phyloP scores from a whole-genome alignment of 2,888 invertebrate genomes.

The Carterocephalus palaemon region DNA sequence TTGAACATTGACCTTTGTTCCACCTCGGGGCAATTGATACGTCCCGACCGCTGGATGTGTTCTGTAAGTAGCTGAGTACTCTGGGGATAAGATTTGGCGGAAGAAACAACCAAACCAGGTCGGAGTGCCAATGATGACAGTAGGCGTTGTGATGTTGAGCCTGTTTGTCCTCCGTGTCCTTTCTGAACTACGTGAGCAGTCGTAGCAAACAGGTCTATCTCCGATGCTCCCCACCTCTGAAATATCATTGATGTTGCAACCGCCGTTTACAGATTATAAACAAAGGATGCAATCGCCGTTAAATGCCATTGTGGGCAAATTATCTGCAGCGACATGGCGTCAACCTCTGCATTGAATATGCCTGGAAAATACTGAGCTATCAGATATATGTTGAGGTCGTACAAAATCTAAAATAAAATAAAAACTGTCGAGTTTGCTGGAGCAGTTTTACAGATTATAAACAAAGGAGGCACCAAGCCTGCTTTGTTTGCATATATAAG shows the following conservation, averaged over 20 bases:
- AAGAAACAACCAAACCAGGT: slow-evolving; percentile 7
- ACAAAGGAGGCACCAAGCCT: too few relatives aligned
- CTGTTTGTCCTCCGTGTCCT: slow-evolving; percentile 15
- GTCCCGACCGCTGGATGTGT: slow-evolving; percentile 29
- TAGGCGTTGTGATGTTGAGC: slow-evolving; percentile 30
- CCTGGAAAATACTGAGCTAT: slow-evolving; percentile 30
- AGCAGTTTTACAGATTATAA: slow-evolving; percentile 28
- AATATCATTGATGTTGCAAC: slow-evolving; percentile 24
- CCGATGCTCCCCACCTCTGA: slow-evolving; percentile 26
- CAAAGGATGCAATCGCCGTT: background rate
- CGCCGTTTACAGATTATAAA: too few relatives aligned
- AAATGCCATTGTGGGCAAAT: slow-evolving; percentile 27
- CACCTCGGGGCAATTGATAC: slow-evolving; percentile 36
- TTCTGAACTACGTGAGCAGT: slow-evolving; percentile 23
- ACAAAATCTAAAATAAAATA: slow-evolving; percentile 18
- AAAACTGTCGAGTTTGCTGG: slow-evolving; percentile 16
- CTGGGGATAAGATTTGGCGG: slow-evolving; percentile 5
- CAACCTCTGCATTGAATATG: slow-evolving; percentile 29
- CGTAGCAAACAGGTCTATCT: slow-evolving; percentile 30
- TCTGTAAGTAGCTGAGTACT: too few relatives aligned
- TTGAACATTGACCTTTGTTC: slow-evolving; percentile 33
- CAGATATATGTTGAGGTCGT: slow-evolving; percentile 11
- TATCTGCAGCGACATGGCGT: slow-evolving; percentile 25
- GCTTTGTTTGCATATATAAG: slow-evolving; percentile 29
- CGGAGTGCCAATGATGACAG: slow-evolving; percentile 10